phyloP scores from a whole-genome alignment of 53 echinoderm and acorn worm species.

The Actinopyga echinites region DNA sequence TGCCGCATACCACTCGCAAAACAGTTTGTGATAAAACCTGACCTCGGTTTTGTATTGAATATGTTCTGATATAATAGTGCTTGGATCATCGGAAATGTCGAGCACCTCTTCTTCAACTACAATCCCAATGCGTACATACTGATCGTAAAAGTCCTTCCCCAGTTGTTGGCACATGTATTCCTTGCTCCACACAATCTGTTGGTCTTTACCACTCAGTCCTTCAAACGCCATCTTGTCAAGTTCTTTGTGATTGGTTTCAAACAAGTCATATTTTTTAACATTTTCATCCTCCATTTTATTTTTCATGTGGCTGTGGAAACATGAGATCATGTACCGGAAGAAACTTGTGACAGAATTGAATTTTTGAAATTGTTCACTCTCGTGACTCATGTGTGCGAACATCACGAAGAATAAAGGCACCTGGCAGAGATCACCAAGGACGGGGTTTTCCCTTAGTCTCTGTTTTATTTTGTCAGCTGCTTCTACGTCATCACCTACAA shows the following conservation, averaged over 20 bases:
- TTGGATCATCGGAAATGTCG: no score
- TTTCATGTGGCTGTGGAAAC: neutral
- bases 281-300: conserved; percentile 1
- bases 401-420: neutral
- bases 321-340: no score
- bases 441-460: neutral
- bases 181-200: neutral
- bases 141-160: neutral
- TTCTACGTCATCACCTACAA: neutral
- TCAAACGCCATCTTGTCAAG: neutral
- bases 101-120: neutral
- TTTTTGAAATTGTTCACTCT: neutral
- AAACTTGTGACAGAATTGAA: neutral
- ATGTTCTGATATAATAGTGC: no score
- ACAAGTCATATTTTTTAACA: neutral
- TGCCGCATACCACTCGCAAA: no score
- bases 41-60: no score
- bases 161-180: neutral
- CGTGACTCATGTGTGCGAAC: neutral
- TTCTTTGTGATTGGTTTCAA: neutral
- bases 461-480: neutral
- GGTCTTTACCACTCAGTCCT: neutral
- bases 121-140: neutral
- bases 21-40: no score
- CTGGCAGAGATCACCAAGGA: conserved; percentile 6